phyloP scores from a whole-genome alignment of 1,140 invertebrate species.

The Drosophila quadrilineata region DNA sequence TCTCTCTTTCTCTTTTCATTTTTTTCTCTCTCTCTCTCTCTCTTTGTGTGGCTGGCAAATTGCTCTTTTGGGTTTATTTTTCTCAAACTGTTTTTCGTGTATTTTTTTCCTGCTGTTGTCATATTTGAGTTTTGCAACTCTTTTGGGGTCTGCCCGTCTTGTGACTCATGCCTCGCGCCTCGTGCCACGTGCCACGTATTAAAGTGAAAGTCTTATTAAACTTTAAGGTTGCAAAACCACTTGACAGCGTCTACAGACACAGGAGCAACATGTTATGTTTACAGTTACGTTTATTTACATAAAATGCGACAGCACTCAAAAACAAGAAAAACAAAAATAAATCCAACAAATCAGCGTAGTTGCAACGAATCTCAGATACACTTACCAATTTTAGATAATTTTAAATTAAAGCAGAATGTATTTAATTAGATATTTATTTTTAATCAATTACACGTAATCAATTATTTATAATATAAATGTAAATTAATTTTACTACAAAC shows the following conservation, averaged over 20 bases:
- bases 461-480: no score
- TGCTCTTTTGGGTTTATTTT: constrained; percentile 28
- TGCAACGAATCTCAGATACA: not conserved
- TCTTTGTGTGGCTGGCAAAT: constrained; percentile 9
- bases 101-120: not conserved
- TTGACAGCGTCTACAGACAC: constrained; percentile 24
- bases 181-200: constrained; percentile 39
- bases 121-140: constrained; percentile 39
- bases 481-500: no score
- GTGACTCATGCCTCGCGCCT: not conserved
- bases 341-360: not conserved
- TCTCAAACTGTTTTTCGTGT: constrained; percentile 23
- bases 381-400: not conserved
- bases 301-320: constrained; percentile 12
- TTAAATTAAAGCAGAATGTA: no score
- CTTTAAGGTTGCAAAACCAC: constrained; percentile 29
- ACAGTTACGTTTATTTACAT: constrained; percentile 33
- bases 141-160: constrained; percentile 17
- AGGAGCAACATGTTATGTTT: constrained; percentile 37
- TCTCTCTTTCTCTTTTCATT: not conserved
- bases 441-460: no score
- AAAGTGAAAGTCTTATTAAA: constrained; percentile 42
- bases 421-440: not conserved
- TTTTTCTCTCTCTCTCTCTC: not conserved
- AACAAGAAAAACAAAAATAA: not conserved